These are phyloP conservation scores for Trematocara caparti DNA, from an alignment of 2,797 vertebrate genomes.

Conservation along the genomic window DNA sequence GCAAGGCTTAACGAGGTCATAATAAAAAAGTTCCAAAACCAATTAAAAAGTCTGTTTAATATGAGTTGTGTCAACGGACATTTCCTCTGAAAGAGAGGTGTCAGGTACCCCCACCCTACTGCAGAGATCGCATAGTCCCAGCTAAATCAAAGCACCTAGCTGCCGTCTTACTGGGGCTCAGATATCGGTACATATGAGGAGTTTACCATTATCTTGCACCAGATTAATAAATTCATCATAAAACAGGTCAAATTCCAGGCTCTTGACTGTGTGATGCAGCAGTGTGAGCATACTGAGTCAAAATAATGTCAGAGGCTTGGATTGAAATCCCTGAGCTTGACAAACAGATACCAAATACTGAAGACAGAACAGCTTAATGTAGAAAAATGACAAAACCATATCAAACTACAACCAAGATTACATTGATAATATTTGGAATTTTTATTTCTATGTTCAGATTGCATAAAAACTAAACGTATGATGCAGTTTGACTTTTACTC, in stretches of 20 bases:
- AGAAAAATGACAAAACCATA: neutral
- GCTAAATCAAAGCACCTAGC: neutral
- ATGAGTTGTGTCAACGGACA: neutral
- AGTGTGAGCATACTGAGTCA: neutral
- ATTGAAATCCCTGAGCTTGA: neutral
- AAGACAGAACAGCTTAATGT: neutral
- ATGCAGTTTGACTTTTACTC: neutral
- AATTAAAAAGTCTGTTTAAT: slow-evolving; percentile 9
- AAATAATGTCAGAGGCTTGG: neutral
- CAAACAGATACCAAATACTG: neutral
- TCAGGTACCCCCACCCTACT: neutral
- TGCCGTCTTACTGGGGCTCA: neutral
- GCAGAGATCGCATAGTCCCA: neutral
- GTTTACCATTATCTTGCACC: neutral
- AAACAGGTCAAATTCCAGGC: neutral
- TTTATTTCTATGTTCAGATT: neutral
- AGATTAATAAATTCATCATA: neutral
- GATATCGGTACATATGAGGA: neutral
- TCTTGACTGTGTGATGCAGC: neutral
- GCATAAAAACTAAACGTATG: neutral
- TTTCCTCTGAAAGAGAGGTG: neutral
- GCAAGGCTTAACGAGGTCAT: neutral
- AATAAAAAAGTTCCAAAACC: neutral
- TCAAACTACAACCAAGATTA: neutral
- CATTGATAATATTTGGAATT: neutral